Conservation (phyloP, 2,888 invertebrate genomes). For the Ochropacha duplaris region DNA sequence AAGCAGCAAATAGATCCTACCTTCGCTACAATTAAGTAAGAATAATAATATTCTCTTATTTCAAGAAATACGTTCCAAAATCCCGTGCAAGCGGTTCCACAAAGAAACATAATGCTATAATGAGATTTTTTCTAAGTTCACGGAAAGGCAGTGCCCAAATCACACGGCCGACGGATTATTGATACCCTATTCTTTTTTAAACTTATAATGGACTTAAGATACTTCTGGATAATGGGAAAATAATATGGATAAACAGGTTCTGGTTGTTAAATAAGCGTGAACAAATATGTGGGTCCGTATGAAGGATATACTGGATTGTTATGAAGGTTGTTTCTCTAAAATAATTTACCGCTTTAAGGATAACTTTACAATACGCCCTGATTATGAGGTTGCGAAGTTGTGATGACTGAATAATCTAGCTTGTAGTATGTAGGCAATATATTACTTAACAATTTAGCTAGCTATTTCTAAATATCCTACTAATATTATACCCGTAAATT, state of each 20-base stretch:
- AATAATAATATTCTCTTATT: not conserved
- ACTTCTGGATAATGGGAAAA: constrained; percentile 21
- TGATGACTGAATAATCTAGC: too few relatives aligned
- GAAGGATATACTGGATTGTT: not conserved
- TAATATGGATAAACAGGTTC: constrained; percentile 4
- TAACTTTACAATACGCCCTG: too few relatives aligned
- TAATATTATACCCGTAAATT: too few relatives aligned
- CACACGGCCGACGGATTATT: constrained; percentile 21
- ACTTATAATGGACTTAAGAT: constrained; percentile 8
- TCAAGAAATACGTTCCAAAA: not conserved
- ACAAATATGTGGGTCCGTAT: not conserved
- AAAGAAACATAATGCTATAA: constrained; percentile 37
- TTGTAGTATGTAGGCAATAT: too few relatives aligned
- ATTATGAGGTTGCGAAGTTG: too few relatives aligned
- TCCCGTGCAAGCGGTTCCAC: not conserved
- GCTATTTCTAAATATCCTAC: too few relatives aligned
- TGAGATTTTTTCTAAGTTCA: constrained; percentile 38
- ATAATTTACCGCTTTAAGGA: too few relatives aligned
- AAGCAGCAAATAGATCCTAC: not conserved
- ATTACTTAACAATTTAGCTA: too few relatives aligned
- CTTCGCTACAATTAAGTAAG: not conserved
- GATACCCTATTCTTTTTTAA: constrained; percentile 19
- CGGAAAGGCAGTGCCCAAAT: constrained; percentile 27
- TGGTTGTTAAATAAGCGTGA: not conserved
- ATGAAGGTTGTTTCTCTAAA: too few relatives aligned